Evolutionary conservation across 2,888 invertebrate species (phyloP).

Genomic region (Eurois occulta): DNA sequence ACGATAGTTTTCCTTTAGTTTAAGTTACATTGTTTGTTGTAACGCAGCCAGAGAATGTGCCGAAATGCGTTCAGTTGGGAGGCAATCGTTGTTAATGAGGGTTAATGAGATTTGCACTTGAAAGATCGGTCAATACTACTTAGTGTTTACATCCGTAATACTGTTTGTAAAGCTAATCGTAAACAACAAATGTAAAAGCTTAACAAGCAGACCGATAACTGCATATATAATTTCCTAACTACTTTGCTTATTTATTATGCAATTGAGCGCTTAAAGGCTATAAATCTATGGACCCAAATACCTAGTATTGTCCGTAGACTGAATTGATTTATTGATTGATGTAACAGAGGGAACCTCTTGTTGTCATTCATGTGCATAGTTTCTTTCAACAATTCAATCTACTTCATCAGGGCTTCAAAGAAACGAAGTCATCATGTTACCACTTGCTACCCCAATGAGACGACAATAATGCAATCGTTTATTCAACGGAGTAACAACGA

Average conservation of each 20-base stretch:
- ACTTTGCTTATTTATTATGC: not conserved
- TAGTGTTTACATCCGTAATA: not conserved
- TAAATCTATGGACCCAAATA: not conserved
- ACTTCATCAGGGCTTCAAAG: not conserved
- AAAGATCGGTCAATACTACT: not conserved
- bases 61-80: not conserved
- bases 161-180: not conserved
- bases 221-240: not conserved
- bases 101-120: slow-evolving; percentile 2
- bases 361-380: not conserved
- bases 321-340: not conserved
- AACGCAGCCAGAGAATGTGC: slow-evolving; percentile 24
- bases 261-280: not conserved
- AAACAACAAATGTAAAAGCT: not conserved
- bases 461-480: slow-evolving; percentile 30
- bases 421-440: slow-evolving; percentile 1
- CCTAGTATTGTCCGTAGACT: not conserved
- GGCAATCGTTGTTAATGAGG: not conserved
- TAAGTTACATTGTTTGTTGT: slow-evolving; percentile 50
- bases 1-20: slow-evolving; percentile 57
- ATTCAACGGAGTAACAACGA: slow-evolving; percentile 29
- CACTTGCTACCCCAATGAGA: not conserved
- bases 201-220: not conserved
- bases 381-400: not conserved
- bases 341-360: not conserved